A percentile compares a stretch with the other conserved stretches of the same genome.
phyloP scores from a whole-genome alignment of 2,113 vertebrate species.

The mouse (Mus musculus) region GRCm39 chr6:137077501-137078000 shows the following conservation, averaged over 20 bases:
- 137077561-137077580: slow-evolving; percentile 58
- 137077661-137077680: not conserved
- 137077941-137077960: not conserved
- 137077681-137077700: slow-evolving; percentile 36
- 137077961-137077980: slow-evolving; percentile 19
- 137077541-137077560: slow-evolving; percentile 71
- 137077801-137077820: slow-evolving; percentile 8
- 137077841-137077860: slow-evolving; percentile 20
- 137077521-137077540: slow-evolving; percentile 65
- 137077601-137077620: not conserved
- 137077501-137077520: slow-evolving; percentile 70
- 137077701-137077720: not conserved
- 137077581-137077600: slow-evolving; percentile 71
- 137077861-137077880: not conserved
- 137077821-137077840: not conserved
- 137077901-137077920: not conserved
- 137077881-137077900: not conserved
- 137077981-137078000: not conserved
- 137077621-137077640: slow-evolving; percentile 24
- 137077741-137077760: not conserved
- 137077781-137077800: slow-evolving; percentile 33
- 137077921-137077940: slow-evolving; percentile 26
- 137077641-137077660: not conserved
- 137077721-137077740: not conserved
- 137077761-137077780: not conserved